phyloP scores from a whole-genome alignment of 2,888 invertebrate genomes.

The Chloroclysta siterata region DNA sequence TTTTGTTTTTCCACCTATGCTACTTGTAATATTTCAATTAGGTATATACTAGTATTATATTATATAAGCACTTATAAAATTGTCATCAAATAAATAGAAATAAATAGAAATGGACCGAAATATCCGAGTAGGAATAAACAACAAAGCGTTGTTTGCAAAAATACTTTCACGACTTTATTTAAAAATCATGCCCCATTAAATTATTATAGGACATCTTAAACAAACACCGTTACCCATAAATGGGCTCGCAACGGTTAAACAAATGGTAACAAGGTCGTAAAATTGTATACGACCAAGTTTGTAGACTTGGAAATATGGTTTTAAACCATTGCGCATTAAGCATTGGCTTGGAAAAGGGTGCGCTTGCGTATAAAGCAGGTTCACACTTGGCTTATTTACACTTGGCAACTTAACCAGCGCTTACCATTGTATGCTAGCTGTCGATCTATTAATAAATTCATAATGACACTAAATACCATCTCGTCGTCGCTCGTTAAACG shows the following conservation, averaged over 20 bases:
- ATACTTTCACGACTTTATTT: slow-evolving; percentile 8
- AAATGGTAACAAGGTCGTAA: slow-evolving; percentile 41
- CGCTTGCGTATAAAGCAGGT: slow-evolving; percentile 1
- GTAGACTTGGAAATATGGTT: slow-evolving; percentile 37
- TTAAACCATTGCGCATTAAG: slow-evolving; percentile 30
- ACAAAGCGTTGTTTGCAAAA: background rate
- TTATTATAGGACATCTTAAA: slow-evolving; percentile 18
- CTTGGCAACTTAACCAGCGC: background rate
- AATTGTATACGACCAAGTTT: slow-evolving; percentile 39
- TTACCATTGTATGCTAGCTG: background rate
- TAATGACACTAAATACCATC: too few species aligned
- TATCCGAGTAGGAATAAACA: background rate
- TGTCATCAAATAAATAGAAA: too few species aligned
- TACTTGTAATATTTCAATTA: too few species aligned
- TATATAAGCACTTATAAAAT: too few species aligned
- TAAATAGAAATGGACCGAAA: too few species aligned
- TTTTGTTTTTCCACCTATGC: too few species aligned
- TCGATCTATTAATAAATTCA: too few species aligned
- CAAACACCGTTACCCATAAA: slow-evolving; percentile 28
- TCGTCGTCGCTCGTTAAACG: too few species aligned
- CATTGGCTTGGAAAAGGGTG: slow-evolving; percentile 27
- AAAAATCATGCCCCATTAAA: slow-evolving; percentile 23
- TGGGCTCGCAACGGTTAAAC: slow-evolving; percentile 33
- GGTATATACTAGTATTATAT: too few species aligned
- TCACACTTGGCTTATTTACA: background rate